These are phyloP conservation scores for Anarhynchus alexandrinus DNA, from an alignment of 2,113 vertebrate species.

Conservation along the genomic window DNA sequence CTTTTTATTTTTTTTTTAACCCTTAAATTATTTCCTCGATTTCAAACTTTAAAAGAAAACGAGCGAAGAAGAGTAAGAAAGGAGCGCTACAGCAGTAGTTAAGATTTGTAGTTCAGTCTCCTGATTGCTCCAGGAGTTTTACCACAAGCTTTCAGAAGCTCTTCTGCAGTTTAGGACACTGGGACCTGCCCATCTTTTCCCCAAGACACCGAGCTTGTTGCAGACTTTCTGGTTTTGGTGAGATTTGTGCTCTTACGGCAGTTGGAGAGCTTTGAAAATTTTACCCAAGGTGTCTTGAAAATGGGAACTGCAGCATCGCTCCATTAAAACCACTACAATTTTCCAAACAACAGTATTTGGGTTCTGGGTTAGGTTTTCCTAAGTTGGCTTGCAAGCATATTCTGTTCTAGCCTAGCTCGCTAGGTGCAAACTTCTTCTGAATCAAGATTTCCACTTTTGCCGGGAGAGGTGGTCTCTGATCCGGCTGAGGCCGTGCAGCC, in stretches of 20 bases:
- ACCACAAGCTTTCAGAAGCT: neutral
- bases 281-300: neutral
- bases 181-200: neutral
- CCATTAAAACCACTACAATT: neutral
- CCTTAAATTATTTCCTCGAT: neutral
- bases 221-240: neutral
- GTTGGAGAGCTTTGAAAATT: neutral
- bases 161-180: too few relatives aligned
- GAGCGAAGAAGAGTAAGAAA: neutral
- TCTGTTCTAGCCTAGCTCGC: neutral
- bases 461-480: neutral
- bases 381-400: neutral
- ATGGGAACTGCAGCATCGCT: neutral
- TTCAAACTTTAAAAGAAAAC: neutral
- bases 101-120: neutral
- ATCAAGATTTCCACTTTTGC: neutral
- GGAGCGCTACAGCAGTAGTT: neutral
- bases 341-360: neutral
- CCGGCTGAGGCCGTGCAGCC: fast-evolving
- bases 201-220: neutral
- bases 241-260: neutral
- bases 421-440: neutral
- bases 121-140: neutral
- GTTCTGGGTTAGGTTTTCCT: neutral
- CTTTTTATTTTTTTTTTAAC: fast-evolving